Conservation (phyloP, 2,797 vertebrate genomes). For the Epinephelus awoara region DNA sequence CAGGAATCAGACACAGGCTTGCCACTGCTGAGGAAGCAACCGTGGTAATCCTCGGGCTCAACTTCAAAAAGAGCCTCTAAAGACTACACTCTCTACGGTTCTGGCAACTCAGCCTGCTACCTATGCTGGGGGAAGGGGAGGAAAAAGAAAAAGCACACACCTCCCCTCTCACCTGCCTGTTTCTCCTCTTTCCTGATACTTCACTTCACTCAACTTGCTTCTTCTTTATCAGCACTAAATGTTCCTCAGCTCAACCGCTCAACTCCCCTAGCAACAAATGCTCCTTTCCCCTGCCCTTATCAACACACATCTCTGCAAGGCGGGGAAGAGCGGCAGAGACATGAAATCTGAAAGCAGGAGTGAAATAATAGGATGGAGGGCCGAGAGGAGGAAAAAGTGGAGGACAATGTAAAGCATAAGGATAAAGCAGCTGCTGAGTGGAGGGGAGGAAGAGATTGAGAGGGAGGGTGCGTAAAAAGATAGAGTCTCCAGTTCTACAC, state of each 20-base stretch:
- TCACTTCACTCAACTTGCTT: slow-evolving; percentile 56
- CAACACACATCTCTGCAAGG: slow-evolving; percentile 46
- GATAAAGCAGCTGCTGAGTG: slow-evolving; percentile 10
- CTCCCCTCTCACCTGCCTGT: slow-evolving; percentile 56
- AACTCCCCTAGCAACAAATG: slow-evolving; percentile 53
- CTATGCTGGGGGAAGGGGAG: slow-evolving; percentile 49
- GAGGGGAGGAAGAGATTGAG: not conserved
- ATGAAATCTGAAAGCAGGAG: slow-evolving; percentile 29
- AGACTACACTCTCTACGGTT: slow-evolving; percentile 77
- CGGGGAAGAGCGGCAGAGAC: slow-evolving; percentile 13
- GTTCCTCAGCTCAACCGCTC: slow-evolving; percentile 62
- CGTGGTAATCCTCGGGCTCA: slow-evolving; percentile 84
- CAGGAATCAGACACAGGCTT: slow-evolving; percentile 80
- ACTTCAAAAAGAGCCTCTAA: slow-evolving; percentile 86
- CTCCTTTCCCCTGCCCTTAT: slow-evolving; percentile 35
- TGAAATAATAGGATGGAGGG: slow-evolving; percentile 31
- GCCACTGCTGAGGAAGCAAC: slow-evolving; percentile 86
- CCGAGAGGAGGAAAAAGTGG: not conserved
- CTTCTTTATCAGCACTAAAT: slow-evolving; percentile 74
- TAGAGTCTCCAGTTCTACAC: slow-evolving; percentile 15
- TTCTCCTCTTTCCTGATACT: slow-evolving; percentile 52
- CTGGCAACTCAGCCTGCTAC: slow-evolving; percentile 73
- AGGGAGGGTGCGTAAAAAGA: not conserved
- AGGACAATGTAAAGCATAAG: slow-evolving; percentile 41
- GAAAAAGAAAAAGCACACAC: not conserved